Percentiles rank a stretch among this genome's conserved stretches.
phyloP scores from a whole-genome alignment of 2,113 vertebrate species.

The Atractosteus spatula region DNA sequence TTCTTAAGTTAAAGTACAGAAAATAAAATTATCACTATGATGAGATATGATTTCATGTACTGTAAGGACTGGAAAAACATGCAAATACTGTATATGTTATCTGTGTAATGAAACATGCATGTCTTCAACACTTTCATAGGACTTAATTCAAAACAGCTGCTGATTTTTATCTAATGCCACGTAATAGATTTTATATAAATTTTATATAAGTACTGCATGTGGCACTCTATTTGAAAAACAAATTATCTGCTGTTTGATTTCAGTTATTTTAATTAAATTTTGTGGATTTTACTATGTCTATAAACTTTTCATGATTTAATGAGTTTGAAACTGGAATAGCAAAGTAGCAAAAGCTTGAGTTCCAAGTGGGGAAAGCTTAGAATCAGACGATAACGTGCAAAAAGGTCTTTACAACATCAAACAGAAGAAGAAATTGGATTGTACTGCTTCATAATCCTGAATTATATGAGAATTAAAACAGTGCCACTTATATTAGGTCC shows the following conservation, averaged over 20 bases:
- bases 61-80: background rate
- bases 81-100: background rate
- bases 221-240: slow-evolving; percentile 79
- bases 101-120: background rate
- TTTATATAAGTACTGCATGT: slow-evolving; percentile 82
- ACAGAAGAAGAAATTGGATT: slow-evolving; percentile 14
- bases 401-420: slow-evolving; percentile 22
- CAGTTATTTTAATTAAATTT: slow-evolving; percentile 82
- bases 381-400: background rate
- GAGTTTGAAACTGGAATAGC: slow-evolving; percentile 61
- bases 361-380: background rate
- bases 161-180: slow-evolving; percentile 81
- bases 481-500: slow-evolving; percentile 10
- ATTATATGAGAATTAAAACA: background rate
- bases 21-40: no score
- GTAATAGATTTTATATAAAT: slow-evolving; percentile 78
- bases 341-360: slow-evolving; percentile 32
- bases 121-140: slow-evolving; percentile 47
- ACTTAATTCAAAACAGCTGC: slow-evolving; percentile 76
- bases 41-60: no score
- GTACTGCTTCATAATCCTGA: slow-evolving; percentile 7
- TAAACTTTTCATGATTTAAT: slow-evolving; percentile 64
- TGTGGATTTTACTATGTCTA: slow-evolving; percentile 57
- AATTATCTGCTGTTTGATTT: slow-evolving; percentile 79
- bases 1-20: no score